phyloP scores from a whole-genome alignment of 2,797 vertebrate species.

The Falco naumanni region DNA sequence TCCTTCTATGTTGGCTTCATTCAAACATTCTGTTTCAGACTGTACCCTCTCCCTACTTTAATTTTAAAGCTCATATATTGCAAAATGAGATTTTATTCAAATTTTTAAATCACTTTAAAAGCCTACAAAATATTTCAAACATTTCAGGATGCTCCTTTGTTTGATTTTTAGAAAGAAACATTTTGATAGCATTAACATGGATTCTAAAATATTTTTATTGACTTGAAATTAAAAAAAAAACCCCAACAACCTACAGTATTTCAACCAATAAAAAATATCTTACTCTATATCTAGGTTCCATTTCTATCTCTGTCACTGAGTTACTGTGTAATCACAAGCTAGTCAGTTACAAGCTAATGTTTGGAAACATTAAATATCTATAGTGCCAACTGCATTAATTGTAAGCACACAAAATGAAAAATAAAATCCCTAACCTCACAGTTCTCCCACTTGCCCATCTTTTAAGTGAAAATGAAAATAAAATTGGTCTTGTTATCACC shows the following conservation, averaged over 20 bases:
- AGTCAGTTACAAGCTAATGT: neutral
- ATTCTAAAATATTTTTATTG: neutral
- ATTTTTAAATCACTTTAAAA: neutral
- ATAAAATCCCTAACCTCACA: neutral
- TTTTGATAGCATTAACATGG: neutral
- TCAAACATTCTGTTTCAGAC: neutral
- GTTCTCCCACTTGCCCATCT: neutral
- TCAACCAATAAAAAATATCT: neutral
- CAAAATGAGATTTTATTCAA: neutral
- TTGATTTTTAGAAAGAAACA: neutral
- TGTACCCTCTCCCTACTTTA: neutral
- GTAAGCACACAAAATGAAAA: neutral
- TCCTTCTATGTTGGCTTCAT: neutral
- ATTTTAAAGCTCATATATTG: neutral
- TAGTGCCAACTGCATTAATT: neutral
- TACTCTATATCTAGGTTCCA: neutral
- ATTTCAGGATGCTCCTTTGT: neutral
- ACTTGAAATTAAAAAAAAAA: neutral
- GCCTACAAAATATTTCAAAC: neutral
- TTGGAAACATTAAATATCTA: neutral
- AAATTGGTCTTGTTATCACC: neutral
- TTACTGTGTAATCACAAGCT: neutral
- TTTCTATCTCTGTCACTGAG: neutral
- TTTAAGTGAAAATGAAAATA: neutral
- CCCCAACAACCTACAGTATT: neutral